Conservation (phyloP, 2,797 vertebrate species). For the Neosilurus mollespiculum region DNA sequence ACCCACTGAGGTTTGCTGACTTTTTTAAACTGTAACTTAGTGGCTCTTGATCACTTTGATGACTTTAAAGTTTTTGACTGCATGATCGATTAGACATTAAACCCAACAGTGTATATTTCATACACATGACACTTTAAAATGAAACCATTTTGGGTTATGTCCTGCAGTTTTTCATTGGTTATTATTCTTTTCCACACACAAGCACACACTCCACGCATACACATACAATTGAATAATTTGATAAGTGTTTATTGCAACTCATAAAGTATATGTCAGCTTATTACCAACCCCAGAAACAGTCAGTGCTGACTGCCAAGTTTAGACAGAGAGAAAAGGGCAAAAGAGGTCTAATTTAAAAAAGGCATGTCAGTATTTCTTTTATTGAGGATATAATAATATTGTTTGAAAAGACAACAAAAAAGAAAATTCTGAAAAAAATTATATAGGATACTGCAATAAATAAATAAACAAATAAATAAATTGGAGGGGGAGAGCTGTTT, state of each 20-base stretch:
- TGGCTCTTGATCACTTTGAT: not conserved
- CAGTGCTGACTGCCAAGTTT: constrained; percentile 31
- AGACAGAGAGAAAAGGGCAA: constrained; percentile 20
- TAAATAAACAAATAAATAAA: not conserved
- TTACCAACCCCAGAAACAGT: constrained; percentile 31
- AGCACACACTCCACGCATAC: not conserved
- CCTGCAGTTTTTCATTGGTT: constrained; percentile 40
- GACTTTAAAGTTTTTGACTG: not conserved
- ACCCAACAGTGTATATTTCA: constrained; percentile 18
- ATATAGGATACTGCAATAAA: not conserved
- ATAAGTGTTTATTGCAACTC: constrained; percentile 43
- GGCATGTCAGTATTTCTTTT: constrained; percentile 32
- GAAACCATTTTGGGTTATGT: constrained; percentile 24
- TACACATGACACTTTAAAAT: constrained; percentile 23
- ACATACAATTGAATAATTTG: constrained; percentile 33
- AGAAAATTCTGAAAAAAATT: not conserved
- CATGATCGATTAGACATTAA: constrained; percentile 25
- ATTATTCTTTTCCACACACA: constrained; percentile 12
- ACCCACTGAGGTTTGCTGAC: constrained; percentile 1
- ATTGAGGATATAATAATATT: constrained; percentile 23
- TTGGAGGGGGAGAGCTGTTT: not conserved
- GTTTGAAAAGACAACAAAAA: not conserved
- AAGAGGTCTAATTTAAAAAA: constrained; percentile 23
- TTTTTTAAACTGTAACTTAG: constrained; percentile 5
- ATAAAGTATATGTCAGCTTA: constrained; percentile 40